Conservation (phyloP, 2,888 invertebrate genomes). For the Lasioglossum lativentre region DNA sequence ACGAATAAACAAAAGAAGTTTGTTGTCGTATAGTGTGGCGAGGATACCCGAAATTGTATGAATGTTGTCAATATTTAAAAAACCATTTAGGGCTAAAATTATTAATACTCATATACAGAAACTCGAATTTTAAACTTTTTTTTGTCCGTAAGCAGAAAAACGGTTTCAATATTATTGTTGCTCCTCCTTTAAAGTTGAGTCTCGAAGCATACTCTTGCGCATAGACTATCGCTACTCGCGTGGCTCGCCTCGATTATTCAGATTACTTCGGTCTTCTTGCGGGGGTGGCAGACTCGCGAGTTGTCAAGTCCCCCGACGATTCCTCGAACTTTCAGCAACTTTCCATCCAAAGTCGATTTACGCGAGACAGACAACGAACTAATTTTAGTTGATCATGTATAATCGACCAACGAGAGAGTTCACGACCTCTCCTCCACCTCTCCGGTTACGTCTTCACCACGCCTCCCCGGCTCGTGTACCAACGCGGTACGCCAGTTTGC, state of each 20-base stretch:
- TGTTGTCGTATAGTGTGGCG: no score
- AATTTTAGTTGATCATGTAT: constrained; percentile 40
- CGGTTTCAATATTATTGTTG: neutral
- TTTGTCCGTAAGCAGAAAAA: neutral
- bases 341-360: constrained; percentile 24
- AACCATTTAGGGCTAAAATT: no score
- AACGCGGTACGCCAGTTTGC: constrained; percentile 18
- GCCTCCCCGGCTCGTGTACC: neutral
- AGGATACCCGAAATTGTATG: no score
- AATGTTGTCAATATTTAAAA: no score
- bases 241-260: neutral
- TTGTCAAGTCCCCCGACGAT: neutral
- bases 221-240: neutral
- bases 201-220: neutral
- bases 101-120: no score
- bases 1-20: no score
- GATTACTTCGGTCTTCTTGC: constrained; percentile 11
- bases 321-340: constrained; percentile 23
- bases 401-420: constrained; percentile 24
- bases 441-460: constrained; percentile 10
- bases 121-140: no score
- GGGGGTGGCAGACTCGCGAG: neutral
- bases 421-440: constrained; percentile 4
- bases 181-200: neutral
- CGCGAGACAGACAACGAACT: constrained; percentile 20